Conservation (phyloP, 2,888 invertebrate genomes). For the Ophion slaviceki region DNA sequence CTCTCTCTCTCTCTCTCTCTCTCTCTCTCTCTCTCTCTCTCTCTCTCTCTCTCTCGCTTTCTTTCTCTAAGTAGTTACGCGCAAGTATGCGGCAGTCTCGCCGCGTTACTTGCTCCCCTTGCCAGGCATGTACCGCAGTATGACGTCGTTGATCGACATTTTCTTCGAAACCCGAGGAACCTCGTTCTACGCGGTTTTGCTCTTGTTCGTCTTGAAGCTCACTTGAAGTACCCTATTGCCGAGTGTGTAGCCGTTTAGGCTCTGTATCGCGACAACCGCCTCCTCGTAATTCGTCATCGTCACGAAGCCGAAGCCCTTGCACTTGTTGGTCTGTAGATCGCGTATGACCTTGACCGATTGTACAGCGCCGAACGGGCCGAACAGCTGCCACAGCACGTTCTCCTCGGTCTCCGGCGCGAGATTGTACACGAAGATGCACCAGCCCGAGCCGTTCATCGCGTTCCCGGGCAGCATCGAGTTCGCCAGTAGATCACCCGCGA, state of each 20-base stretch:
- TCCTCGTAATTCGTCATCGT: conserved; percentile 98
- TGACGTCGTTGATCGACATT: conserved; percentile 54
- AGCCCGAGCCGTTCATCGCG: conserved; percentile 88
- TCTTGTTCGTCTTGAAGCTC: conserved; percentile 95
- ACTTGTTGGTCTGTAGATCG: conserved; percentile 96
- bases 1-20: conserved; percentile 1
- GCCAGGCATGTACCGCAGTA: conserved; percentile 61
- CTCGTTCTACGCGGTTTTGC: conserved; percentile 88
- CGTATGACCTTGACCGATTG: conserved; percentile 96
- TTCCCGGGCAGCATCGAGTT: conserved; percentile 91
- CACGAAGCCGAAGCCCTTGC: conserved; percentile 97
- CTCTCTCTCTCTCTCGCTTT: neutral
- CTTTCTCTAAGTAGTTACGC: conserved; percentile 25
- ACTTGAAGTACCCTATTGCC: conserved; percentile 96
- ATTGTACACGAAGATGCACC: conserved; percentile 98
- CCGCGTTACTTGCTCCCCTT: conserved; percentile 63
- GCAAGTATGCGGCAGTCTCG: conserved; percentile 58
- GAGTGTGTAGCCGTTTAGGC: conserved; percentile 95
- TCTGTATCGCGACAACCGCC: conserved; percentile 95
- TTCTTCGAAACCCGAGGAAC: conserved; percentile 68
- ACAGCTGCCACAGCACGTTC: conserved; percentile 97
- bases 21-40: neutral
- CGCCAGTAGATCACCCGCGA: conserved; percentile 92
- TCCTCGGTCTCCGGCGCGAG: conserved; percentile 98
- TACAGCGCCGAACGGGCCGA: conserved; percentile 97